A percentile compares a stretch with the other conserved stretches of the same genome.
Evolutionary conservation across 2,113 vertebrate genomes (phyloP).

Genomic region (Ginglymostoma cirratum): DNA sequence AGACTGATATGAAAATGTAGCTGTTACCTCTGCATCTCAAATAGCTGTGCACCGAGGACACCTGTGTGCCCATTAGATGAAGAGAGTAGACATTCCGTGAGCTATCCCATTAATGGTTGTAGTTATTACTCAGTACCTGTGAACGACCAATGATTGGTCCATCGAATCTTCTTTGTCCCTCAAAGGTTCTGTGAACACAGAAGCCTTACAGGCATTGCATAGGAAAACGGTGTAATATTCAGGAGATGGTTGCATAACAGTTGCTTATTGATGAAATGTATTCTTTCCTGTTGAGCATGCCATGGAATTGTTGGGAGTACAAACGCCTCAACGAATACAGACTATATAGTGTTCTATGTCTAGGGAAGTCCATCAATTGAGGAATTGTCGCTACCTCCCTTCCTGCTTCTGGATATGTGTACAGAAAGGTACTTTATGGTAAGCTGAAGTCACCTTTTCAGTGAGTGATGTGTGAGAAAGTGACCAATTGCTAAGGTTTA

Average conservation of each 20-base stretch:
- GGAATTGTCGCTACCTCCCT: background rate
- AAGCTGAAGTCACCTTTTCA: background rate
- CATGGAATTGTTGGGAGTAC: background rate
- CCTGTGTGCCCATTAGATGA: background rate
- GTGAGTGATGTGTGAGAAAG: background rate
- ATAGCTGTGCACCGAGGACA: background rate
- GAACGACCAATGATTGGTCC: background rate
- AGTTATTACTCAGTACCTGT: background rate
- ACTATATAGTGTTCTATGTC: background rate
- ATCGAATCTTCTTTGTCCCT: background rate
- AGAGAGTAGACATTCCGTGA: too few relatives aligned
- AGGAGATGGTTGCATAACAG: background rate
- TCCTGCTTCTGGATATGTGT: background rate
- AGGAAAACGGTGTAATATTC: background rate
- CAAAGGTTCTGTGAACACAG: background rate
- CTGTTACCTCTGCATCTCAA: background rate
- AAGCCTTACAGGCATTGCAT: background rate
- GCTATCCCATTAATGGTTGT: background rate
- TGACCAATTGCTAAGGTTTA: background rate
- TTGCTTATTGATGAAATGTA: background rate
- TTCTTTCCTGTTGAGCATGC: background rate
- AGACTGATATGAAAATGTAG: background rate
- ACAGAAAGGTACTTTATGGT: background rate
- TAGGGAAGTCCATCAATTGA: background rate
- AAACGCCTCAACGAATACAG: background rate